These are phyloP conservation scores for Drosophila truncata DNA, from an alignment of 1,140 invertebrate genomes.

Conservation along the genomic window DNA sequence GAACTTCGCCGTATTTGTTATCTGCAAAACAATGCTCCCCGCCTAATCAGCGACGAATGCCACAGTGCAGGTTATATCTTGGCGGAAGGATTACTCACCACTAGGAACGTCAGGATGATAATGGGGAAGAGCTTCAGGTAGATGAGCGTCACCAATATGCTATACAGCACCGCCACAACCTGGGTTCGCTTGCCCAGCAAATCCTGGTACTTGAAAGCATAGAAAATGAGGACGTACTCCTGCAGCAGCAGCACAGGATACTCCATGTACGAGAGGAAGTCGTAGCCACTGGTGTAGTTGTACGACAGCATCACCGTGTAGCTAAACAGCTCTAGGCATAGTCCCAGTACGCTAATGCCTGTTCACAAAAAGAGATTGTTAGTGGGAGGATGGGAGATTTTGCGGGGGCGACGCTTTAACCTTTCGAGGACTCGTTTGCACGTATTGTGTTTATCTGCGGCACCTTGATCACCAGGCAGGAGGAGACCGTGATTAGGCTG, in stretches of 20 bases:
- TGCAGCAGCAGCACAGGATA: conserved; percentile 89
- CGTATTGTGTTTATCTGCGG: conserved; percentile 89
- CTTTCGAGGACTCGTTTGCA: conserved; percentile 87
- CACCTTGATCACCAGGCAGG: conserved; percentile 89
- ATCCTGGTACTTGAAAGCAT: conserved; percentile 88
- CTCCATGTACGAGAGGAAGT: conserved; percentile 89
- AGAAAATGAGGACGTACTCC: conserved; percentile 88
- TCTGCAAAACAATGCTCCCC: conserved; percentile 19
- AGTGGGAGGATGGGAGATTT: conserved; percentile 14
- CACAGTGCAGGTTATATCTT: conserved; percentile 16
- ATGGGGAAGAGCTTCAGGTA: conserved; percentile 87
- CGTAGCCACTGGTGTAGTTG: conserved; percentile 89
- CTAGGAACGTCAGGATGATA: conserved; percentile 87
- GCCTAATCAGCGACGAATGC: conserved; percentile 50
- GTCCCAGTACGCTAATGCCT: conserved; percentile 74
- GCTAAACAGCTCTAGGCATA: conserved; percentile 86
- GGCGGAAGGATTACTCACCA: conserved; percentile 86
- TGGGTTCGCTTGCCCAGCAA: conserved; percentile 86
- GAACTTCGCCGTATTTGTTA: conserved; percentile 34
- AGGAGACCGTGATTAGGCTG: conserved; percentile 88
- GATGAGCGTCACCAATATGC: conserved; percentile 86
- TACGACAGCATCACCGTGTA: conserved; percentile 90
- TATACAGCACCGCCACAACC: conserved; percentile 86
- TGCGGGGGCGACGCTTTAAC: conserved; percentile 64
- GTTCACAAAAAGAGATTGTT: conserved; percentile 8